Percentiles rank a stretch among this genome's conserved stretches.
These are phyloP conservation scores for Typhlichthys subterraneus DNA, from an alignment of 2,797 vertebrate species.

Conservation along the genomic window DNA sequence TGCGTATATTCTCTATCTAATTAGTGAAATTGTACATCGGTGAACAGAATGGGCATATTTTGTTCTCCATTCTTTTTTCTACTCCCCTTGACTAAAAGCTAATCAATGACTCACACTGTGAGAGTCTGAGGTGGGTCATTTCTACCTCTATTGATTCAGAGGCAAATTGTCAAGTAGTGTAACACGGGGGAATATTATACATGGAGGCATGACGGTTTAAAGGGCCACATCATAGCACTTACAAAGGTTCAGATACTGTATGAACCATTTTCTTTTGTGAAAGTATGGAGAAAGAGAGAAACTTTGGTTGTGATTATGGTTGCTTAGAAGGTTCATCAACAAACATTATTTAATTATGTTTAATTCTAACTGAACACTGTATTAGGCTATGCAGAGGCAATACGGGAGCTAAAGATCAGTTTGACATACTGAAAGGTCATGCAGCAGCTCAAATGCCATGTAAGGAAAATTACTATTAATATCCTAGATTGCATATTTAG, in stretches of 20 bases:
- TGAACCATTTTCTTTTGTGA: too few species aligned
- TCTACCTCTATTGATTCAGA: not conserved
- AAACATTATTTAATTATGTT: too few species aligned
- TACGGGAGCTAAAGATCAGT: not conserved
- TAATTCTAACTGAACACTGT: slow-evolving; percentile 1
- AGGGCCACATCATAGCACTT: too few species aligned
- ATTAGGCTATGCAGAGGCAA: slow-evolving; percentile 1
- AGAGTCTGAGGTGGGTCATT: slow-evolving; percentile 14
- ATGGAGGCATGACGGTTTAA: too few species aligned
- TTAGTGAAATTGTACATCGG: slow-evolving; percentile 38
- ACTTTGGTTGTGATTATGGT: too few species aligned
- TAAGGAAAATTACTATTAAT: slow-evolving; percentile 5
- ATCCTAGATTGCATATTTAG: slow-evolving; percentile 2
- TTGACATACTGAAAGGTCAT: too few species aligned
- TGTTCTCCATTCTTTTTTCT: slow-evolving; percentile 9
- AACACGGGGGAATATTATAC: not conserved
- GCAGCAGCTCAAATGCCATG: slow-evolving; percentile 27
- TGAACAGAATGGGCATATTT: slow-evolving; percentile 11
- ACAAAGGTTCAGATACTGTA: too few species aligned
- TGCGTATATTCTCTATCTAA: slow-evolving; percentile 46
- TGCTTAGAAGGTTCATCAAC: too few species aligned
- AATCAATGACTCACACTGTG: slow-evolving; percentile 24
- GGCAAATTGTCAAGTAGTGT: slow-evolving; percentile 10
- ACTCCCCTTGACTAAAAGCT: slow-evolving; percentile 23
- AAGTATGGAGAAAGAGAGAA: too few species aligned